Evolutionary conservation across 2,113 vertebrate species (phyloP).

Genomic region (Neomonachus schauinslandi): DNA sequence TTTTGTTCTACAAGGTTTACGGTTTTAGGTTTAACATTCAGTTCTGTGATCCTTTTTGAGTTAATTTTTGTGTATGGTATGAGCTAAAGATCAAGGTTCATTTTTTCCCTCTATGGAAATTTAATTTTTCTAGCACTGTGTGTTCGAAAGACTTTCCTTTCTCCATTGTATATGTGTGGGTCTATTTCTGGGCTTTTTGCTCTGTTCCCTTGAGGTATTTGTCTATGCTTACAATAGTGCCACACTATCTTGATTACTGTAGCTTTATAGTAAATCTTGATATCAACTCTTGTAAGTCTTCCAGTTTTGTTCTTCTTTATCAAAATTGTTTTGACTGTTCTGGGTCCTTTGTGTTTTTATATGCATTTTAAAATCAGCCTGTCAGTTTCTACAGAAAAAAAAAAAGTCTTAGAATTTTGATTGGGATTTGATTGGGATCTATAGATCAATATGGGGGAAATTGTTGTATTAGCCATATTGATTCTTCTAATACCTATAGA

Average conservation of each 20-base stretch:
- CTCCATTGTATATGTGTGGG: not conserved
- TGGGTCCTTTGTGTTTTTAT: not conserved
- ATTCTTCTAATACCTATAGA: not conserved
- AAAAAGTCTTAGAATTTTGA: not conserved
- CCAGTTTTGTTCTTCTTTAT: not conserved
- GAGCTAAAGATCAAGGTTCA: not conserved
- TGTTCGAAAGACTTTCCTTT: not conserved
- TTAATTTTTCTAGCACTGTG: not conserved
- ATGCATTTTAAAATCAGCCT: slow-evolving; percentile 3
- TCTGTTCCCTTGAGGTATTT: not conserved
- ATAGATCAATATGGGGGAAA: not conserved
- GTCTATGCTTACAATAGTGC: not conserved
- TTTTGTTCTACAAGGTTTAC: not conserved
- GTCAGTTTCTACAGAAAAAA: not conserved
- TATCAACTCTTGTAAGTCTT: not conserved
- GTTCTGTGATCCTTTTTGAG: not conserved
- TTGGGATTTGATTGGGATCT: slow-evolving; percentile 7
- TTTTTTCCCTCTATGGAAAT: not conserved
- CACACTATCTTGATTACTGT: not conserved
- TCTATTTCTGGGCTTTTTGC: not conserved
- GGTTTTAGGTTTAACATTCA: not conserved
- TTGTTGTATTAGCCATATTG: not conserved
- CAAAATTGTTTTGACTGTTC: not conserved
- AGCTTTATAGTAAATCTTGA: not conserved
- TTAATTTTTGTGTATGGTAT: not conserved